Conservation (phyloP, 2,113 vertebrate species). For the Rattus rattus region DNA sequence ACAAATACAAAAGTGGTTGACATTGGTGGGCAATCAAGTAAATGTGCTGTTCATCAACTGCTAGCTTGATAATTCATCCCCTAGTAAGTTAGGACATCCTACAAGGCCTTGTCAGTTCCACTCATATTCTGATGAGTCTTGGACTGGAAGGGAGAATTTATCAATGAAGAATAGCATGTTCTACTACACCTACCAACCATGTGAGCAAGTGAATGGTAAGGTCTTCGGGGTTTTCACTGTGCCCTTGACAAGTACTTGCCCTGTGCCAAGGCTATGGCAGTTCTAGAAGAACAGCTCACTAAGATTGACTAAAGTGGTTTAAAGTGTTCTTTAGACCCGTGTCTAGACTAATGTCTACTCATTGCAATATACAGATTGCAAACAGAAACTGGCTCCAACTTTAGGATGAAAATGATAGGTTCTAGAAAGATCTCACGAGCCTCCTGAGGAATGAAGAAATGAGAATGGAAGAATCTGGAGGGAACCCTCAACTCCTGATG, state of each 20-base stretch:
- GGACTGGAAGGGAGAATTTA: background rate
- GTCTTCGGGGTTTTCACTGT: background rate
- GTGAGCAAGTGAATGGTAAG: no score
- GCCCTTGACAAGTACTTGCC: background rate
- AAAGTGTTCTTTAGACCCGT: background rate
- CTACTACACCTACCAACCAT: background rate
- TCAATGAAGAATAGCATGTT: background rate
- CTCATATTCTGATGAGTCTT: background rate
- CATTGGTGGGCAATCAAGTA: background rate
- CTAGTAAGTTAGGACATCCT: background rate
- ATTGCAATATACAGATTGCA: background rate
- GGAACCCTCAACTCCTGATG: background rate
- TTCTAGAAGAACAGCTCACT: background rate
- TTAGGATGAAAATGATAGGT: background rate
- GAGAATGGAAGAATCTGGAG: background rate
- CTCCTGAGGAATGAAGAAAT: background rate
- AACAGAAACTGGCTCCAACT: background rate
- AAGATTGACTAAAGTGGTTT: background rate
- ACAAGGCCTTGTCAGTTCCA: background rate
- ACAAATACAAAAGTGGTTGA: background rate
- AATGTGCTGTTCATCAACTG: background rate
- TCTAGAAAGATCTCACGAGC: background rate
- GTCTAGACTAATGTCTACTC: background rate
- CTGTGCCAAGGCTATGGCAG: background rate
- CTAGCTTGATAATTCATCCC: background rate